phyloP scores from a whole-genome alignment of 2,797 vertebrate genomes.

The Enteromius afrohamiltoni region DNA sequence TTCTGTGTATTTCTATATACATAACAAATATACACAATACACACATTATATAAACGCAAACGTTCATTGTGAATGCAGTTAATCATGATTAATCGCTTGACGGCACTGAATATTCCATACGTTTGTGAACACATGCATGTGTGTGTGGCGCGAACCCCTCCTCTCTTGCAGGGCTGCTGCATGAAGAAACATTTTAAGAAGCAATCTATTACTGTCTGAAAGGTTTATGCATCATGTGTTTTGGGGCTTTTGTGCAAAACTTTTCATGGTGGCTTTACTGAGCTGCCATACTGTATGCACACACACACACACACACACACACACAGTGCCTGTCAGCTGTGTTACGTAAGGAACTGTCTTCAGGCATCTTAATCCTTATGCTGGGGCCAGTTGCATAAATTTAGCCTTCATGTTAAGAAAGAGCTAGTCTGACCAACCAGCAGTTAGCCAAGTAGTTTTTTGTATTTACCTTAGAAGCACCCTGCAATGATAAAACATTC shows the following conservation, averaged over 20 bases:
- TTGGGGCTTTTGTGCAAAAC: neutral
- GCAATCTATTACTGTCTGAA: constrained; percentile 16
- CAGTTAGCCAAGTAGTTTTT: too few species aligned
- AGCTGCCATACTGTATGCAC: constrained; percentile 13
- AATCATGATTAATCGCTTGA: too few species aligned
- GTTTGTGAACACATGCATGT: too few species aligned
- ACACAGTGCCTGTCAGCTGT: constrained; percentile 33
- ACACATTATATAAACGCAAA: too few species aligned
- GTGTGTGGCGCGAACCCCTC: neutral
- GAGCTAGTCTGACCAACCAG: too few species aligned
- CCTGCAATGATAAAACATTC: too few species aligned
- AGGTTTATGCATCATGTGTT: neutral
- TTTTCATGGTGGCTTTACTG: neutral
- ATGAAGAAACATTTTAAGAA: constrained; percentile 1
- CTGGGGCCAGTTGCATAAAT: neutral
- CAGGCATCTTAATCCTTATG: constrained; percentile 31
- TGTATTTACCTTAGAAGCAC: too few species aligned
- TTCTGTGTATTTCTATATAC: too few species aligned
- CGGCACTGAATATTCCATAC: too few species aligned
- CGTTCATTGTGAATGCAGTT: too few species aligned
- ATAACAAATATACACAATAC: too few species aligned
- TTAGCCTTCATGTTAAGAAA: too few species aligned
- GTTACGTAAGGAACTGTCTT: constrained; percentile 45
- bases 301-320: constrained; percentile 11
- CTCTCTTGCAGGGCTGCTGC: neutral